Evolutionary conservation across 2,888 invertebrate genomes (phyloP), one percentile per base, ranked within the genome.

Genomic region (Pammene aurita): DNA sequence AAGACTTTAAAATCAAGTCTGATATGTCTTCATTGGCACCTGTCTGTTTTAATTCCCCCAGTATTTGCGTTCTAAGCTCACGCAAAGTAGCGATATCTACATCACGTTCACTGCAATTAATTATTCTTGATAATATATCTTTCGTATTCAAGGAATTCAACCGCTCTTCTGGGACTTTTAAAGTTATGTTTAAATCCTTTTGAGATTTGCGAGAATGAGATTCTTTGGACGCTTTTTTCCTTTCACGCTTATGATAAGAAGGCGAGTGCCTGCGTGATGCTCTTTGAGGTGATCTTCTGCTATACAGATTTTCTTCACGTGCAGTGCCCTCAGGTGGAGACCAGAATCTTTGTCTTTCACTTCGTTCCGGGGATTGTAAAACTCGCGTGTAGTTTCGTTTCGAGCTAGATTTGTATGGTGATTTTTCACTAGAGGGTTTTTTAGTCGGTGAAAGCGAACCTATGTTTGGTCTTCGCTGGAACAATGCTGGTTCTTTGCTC

Each of bases 21-120:
- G 91, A 89, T 79, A 92, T 90, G 67, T 92, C 92, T 72, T 91
- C 88, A 68, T 83, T 91, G 18, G 83, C 81, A 18, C 91, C 89
- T 0, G 90, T 91, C 48, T 89, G 84, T 76, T 89, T 88, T 13
- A 93, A 79, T 79, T 94, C 93, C 14, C 88, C 86, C 11, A 93
- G 84, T 62, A 94, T 88, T 80, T 92, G 89, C 35, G 87, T 83
- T 73, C 93, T 84, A 48, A 93, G 78, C 73, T 87, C 89, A 52
- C 92, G 87, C 56, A 94, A 80, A 50, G 93, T 92, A 63, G 87
- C 83, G 52, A 94, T 90, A 71, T 93, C 91, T 65, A 93, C 90
- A 72, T 92, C 92, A 67, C 78, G 80, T 73, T 90, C 89, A 70
- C 83, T 86, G 73, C 92, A 92, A 70, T 86, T 85, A 48, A 92